These are phyloP conservation scores for Falco punctatus DNA, from an alignment of 2,113 vertebrate genomes.

Conservation along the genomic window DNA sequence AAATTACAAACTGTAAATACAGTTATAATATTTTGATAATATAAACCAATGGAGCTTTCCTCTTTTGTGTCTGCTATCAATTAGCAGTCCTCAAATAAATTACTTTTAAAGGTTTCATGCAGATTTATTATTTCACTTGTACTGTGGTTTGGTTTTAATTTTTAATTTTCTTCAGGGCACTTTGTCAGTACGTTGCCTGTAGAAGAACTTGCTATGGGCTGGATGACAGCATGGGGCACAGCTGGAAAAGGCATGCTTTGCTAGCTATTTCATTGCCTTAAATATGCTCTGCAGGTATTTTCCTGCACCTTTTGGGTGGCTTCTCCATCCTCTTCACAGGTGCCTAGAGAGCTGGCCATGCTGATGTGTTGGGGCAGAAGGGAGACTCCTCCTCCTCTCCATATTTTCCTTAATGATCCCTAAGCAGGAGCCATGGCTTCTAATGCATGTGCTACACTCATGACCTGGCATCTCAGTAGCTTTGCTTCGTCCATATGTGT, in stretches of 20 bases:
- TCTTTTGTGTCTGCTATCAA: not conserved
- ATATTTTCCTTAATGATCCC: not conserved
- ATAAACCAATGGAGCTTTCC: not conserved
- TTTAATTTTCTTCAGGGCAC: not conserved
- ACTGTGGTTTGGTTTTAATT: not conserved
- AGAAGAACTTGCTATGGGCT: not conserved
- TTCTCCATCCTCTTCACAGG: not conserved
- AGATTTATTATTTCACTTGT: not conserved
- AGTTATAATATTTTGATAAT: not conserved
- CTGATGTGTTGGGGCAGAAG: not conserved
- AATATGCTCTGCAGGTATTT: not conserved
- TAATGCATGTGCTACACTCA: slow-evolving; percentile 19
- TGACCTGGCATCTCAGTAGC: slow-evolving; percentile 34
- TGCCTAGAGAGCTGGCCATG: not conserved
- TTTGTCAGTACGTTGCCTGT: not conserved
- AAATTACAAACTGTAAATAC: not conserved
- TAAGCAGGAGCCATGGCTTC: not conserved
- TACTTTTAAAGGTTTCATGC: not conserved
- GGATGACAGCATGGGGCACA: not conserved
- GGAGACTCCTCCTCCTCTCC: not conserved
- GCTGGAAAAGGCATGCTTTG: not conserved
- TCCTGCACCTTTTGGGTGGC: not conserved
- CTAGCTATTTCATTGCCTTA: not conserved
- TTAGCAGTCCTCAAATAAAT: not conserved
- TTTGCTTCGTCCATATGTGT: not conserved